Conservation (phyloP, 2,797 vertebrate species). For the Sphenopsis melanotis region DNA sequence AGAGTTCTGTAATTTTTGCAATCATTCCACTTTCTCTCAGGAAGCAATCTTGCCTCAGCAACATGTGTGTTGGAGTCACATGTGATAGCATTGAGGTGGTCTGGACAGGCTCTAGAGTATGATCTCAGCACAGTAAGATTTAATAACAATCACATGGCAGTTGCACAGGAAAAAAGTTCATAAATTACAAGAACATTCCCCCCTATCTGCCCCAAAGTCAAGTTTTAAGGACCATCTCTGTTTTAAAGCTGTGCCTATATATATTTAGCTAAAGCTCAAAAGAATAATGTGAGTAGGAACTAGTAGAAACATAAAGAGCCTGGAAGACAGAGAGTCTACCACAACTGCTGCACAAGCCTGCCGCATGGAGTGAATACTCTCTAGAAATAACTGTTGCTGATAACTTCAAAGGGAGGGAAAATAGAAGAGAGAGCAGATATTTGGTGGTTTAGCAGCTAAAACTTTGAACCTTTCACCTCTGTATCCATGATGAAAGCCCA, state of each 20-base stretch:
- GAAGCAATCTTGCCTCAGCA: not conserved
- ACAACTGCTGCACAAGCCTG: not conserved
- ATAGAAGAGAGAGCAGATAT: not conserved
- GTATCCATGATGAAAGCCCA: not conserved
- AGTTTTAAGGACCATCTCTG: not conserved
- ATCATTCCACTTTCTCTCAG: not conserved
- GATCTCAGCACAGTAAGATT: not conserved
- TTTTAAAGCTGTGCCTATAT: not conserved
- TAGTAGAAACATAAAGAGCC: not conserved
- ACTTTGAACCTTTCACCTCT: not conserved
- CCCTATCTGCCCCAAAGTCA: not conserved
- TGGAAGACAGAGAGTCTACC: not conserved
- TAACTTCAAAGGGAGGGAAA: constrained; percentile 17
- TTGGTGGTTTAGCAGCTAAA: not conserved
- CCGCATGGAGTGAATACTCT: not conserved
- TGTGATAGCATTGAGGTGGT: not conserved
- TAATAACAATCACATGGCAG: not conserved
- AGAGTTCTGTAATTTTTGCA: not conserved
- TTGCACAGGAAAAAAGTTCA: accelerated
- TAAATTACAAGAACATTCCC: not conserved
- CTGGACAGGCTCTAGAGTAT: not conserved
- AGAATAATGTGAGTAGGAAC: not conserved
- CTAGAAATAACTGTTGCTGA: not conserved
- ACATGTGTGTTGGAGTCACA: not conserved
- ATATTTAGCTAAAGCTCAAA: not conserved